Percentiles rank a stretch among this genome's conserved stretches.
Conservation (phyloP, 2,888 invertebrate genomes). For the Congeria kusceri region DNA sequence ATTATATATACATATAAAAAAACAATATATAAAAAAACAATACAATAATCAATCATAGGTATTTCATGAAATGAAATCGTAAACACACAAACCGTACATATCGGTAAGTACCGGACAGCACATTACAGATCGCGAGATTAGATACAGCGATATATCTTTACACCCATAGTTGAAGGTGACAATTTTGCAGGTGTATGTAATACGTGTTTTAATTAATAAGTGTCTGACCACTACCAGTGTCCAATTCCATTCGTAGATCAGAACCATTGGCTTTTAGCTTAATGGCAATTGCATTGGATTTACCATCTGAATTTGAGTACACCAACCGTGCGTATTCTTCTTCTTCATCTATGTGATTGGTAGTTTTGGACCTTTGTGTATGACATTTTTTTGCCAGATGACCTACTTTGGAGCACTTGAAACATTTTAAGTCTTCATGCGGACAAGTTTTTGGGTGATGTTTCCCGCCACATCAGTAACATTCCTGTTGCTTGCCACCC, state of each 20-base stretch:
- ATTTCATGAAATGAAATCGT: too few species aligned
- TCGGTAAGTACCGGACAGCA: too few species aligned
- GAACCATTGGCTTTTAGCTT: background rate
- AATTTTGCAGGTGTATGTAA: background rate
- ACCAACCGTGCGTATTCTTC: background rate
- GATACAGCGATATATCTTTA: too few species aligned
- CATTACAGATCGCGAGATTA: too few species aligned
- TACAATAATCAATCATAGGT: too few species aligned
- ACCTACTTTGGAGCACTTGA: constrained; percentile 28
- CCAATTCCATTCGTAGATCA: constrained; percentile 4
- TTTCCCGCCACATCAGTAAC: constrained; percentile 32
- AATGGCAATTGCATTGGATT: background rate
- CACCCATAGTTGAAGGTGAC: background rate
- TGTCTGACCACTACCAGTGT: constrained; percentile 15
- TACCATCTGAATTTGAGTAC: background rate
- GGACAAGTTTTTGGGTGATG: constrained; percentile 18
- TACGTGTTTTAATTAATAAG: constrained; percentile 15
- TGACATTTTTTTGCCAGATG: constrained; percentile 23
- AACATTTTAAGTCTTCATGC: constrained; percentile 35
- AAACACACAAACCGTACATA: too few species aligned
- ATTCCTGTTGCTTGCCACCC: background rate
- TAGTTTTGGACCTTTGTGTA: background rate
- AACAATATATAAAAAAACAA: too few species aligned
- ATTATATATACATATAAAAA: too few species aligned
- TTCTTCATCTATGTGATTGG: background rate